Evolutionary conservation across 2,113 vertebrate species (phyloP).

Genomic region (Chloropsis cyanopogon): DNA sequence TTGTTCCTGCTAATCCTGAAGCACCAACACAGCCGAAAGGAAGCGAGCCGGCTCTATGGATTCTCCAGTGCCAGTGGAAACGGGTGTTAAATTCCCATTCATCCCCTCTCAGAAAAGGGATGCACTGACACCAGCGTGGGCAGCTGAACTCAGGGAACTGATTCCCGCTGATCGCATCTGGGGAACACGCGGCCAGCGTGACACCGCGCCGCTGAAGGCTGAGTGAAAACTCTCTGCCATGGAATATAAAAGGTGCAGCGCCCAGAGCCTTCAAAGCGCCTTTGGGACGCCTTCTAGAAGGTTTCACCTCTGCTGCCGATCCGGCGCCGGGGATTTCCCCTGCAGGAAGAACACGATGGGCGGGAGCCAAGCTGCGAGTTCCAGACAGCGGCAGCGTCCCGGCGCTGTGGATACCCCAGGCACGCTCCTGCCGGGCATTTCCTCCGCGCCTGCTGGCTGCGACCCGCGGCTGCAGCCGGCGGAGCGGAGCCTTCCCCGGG

Average conservation of each 20-base stretch:
- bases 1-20: not conserved
- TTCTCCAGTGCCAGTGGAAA: rapidly evolving
- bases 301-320: rapidly evolving
- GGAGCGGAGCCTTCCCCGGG: not conserved
- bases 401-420: rapidly evolving
- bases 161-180: not conserved
- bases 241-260: rapidly evolving
- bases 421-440: not conserved
- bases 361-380: not conserved
- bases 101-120: not conserved
- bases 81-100: not conserved
- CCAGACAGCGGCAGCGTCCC: not conserved
- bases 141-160: not conserved
- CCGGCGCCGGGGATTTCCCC: rapidly evolving
- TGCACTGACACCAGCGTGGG: rapidly evolving
- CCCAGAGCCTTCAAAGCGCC: not conserved
- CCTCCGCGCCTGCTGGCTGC: rapidly evolving
- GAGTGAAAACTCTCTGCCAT: rapidly evolving
- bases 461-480: not conserved
- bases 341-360: rapidly evolving
- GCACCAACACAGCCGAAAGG: not conserved
- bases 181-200: not conserved
- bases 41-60: rapidly evolving
- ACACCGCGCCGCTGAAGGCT: rapidly evolving
- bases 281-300: rapidly evolving